Base-by-base conservation (phyloP, 35 echinoderm and acorn worm species). In the Heliocidaris tuberculata region DNA sequence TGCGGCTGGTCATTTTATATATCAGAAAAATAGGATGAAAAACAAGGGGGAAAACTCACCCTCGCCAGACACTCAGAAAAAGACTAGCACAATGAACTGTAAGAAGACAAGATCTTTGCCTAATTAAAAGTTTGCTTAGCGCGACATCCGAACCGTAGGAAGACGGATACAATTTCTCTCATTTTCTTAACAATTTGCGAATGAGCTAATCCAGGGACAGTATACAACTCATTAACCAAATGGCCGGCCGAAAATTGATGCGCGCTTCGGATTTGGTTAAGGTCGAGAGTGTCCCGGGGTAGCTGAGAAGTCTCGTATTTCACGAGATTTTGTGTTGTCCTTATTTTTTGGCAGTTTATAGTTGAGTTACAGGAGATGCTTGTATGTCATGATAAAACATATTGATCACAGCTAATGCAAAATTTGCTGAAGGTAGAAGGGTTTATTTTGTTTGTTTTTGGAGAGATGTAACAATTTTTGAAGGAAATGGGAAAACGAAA, bases 121-220 rank as follows among this genome's bases (percentile, higher is more conserved):
- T 88, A 88, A 88, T 88, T 88, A 88, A 88, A 88, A 48, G 86
- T 88, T 88, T 88, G 60, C 86, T 88, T 88, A 48, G 86, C 86
- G 86, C 47, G 86, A 88, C 86, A 88, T 88, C 86, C 27, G 30
- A 88, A 88, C 31, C 86, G 86, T 31, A 88, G 29, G 86, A 88
- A 88, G 31, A 15, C 30, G 86, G 86, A 88, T 88, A 31, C 10
- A 15, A 27, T 88, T 88, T 88, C 86, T 48, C 86, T 48, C 47
- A 42, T 88, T 88, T 88, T 88, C 86, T 88, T 48, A 88, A 88
- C 86, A 88, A 88, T 88, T 88, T 88, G 86, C 47, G 86, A 88
- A 88, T 88, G 27, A 29, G 86, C 10, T 88, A 88, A 88, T 88
- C 86, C 86, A 16, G 30, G 31, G 5, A 31, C 47, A 21, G 31